Evolutionary conservation across 2,888 invertebrate genomes (phyloP).

Genomic region (Marasmarcha lunaedactyla): DNA sequence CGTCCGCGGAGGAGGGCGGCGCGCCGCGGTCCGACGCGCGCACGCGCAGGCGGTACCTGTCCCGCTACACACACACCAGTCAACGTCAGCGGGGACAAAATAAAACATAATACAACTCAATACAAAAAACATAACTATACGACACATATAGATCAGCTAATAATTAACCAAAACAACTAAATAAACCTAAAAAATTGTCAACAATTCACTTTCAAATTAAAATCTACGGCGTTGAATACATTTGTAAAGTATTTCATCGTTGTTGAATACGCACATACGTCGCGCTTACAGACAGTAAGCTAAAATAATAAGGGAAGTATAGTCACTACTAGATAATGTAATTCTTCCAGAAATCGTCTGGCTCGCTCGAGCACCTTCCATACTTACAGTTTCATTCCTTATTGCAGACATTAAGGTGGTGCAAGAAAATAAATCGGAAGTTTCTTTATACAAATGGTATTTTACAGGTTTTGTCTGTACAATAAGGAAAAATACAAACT

Average conservation of each 20-base stretch:
- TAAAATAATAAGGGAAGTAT: conserved; percentile 52
- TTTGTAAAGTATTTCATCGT: background rate
- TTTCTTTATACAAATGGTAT: conserved; percentile 1
- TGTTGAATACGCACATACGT: conserved; percentile 24
- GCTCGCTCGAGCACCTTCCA: conserved; percentile 38
- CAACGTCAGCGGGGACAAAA: conserved; percentile 77
- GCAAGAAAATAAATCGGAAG: conserved; percentile 75
- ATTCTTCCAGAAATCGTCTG: conserved; percentile 39
- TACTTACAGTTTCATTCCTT: conserved; percentile 77
- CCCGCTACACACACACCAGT: conserved; percentile 89
- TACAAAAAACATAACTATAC: conserved; percentile 39
- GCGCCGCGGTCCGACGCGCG: conserved; percentile 96
- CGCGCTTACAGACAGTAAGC: conserved; percentile 56
- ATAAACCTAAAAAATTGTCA: conserved; percentile 22
- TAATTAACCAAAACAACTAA: conserved; percentile 44
- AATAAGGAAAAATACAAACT: conserved; percentile 48
- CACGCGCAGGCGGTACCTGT: conserved; percentile 96
- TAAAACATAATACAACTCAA: conserved; percentile 72
- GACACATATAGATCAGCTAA: conserved; percentile 22
- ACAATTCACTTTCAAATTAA: background rate
- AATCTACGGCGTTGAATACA: no score
- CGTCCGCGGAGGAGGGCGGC: conserved; percentile 93
- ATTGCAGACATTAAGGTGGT: conserved; percentile 75
- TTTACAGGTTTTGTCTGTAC: conserved; percentile 1
- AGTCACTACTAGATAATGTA: conserved; percentile 29